These are phyloP conservation scores for Megaceryle alcyon DNA, from an alignment of 2,797 vertebrate species.

Conservation along the genomic window DNA sequence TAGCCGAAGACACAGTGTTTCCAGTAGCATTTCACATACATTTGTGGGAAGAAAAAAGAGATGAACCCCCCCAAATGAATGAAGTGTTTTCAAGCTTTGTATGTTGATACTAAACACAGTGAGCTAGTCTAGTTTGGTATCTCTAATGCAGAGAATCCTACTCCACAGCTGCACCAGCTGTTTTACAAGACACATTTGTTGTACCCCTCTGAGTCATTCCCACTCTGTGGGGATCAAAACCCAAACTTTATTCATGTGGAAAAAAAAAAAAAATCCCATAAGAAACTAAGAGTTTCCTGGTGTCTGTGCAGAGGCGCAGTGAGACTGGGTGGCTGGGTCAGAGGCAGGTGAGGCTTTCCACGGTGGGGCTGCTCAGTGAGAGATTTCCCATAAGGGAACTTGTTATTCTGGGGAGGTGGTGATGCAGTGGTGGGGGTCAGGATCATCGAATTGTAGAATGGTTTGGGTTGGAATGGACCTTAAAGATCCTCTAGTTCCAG, in stretches of 20 bases:
- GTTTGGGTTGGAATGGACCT: not conserved
- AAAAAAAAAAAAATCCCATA: not conserved
- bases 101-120: not conserved
- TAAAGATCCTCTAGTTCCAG: not conserved
- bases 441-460: not conserved
- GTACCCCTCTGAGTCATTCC: not conserved
- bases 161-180: not conserved
- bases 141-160: not conserved
- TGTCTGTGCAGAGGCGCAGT: fast-evolving
- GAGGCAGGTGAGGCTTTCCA: fast-evolving
- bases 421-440: not conserved
- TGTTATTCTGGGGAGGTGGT: not conserved
- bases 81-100: not conserved
- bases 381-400: too few relatives aligned
- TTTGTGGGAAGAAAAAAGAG: too few relatives aligned
- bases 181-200: not conserved
- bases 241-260: fast-evolving
- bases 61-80: not conserved
- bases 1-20: not conserved
- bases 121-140: not conserved
- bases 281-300: fast-evolving
- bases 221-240: fast-evolving
- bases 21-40: not conserved
- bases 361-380: not conserved
- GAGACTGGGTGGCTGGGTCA: not conserved